Evolutionary conservation across 2,797 vertebrate genomes (phyloP).

Genomic region (Rhynchotus rufescens): DNA sequence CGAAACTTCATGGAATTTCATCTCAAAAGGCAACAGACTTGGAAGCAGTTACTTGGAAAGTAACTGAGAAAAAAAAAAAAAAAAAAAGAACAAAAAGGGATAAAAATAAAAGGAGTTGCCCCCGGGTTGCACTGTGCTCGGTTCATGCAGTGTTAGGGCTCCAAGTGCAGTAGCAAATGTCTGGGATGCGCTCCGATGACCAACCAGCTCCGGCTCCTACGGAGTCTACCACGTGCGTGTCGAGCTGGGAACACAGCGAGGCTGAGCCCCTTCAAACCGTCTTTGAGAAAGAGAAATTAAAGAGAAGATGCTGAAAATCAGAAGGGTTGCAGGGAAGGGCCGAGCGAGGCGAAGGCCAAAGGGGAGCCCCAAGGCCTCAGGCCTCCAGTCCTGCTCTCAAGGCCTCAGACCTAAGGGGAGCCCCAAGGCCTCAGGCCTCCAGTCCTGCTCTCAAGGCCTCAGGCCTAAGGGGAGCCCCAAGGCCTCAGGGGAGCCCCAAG

Average conservation of each 20-base stretch:
- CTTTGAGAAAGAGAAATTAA: neutral
- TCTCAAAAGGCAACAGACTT: neutral
- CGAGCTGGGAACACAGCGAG: neutral
- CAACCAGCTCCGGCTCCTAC: neutral
- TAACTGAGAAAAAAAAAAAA: neutral
- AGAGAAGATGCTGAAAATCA: slow-evolving; percentile 6
- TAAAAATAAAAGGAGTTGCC: neutral
- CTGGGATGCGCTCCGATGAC: neutral
- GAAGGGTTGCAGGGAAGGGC: neutral
- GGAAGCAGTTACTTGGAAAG: neutral
- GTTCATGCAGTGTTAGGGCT: neutral
- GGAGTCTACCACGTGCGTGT: fast-evolving
- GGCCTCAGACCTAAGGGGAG: too few relatives aligned
- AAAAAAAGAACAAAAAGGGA: neutral
- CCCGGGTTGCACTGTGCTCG: neutral
- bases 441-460: too few relatives aligned
- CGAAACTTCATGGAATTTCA: neutral
- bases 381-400: too few relatives aligned
- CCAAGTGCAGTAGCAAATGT: neutral
- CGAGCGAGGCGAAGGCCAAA: neutral
- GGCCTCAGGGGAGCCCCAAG: too few relatives aligned
- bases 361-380: too few relatives aligned
- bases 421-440: too few relatives aligned
- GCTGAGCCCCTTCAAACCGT: neutral
- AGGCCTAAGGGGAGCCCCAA: too few relatives aligned